A percentile compares a stretch with the other conserved stretches of the same genome.
Conservation (phyloP, 2,797 vertebrate species). For the Chiroxiphia lanceolata region DNA sequence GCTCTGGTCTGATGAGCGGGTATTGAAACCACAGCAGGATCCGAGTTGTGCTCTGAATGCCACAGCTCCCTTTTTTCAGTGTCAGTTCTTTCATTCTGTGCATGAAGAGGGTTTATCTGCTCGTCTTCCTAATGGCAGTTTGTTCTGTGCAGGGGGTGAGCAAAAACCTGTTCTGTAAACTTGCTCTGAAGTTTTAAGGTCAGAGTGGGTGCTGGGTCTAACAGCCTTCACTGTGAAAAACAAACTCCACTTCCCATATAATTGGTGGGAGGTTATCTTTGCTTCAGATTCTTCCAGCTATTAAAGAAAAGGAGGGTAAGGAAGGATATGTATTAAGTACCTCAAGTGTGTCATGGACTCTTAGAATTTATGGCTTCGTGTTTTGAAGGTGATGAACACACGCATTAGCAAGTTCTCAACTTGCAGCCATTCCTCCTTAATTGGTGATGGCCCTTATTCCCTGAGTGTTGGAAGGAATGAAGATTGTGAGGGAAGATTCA, state of each 20-base stretch:
- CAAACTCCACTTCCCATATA: background rate
- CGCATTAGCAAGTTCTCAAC: background rate
- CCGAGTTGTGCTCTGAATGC: background rate
- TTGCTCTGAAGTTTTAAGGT: background rate
- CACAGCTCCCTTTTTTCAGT: background rate
- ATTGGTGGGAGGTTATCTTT: background rate
- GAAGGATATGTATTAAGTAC: background rate
- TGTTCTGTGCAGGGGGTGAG: background rate
- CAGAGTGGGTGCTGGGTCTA: background rate
- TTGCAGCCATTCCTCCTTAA: slow-evolving; percentile 3
- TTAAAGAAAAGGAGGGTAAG: background rate
- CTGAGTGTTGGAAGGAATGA: background rate
- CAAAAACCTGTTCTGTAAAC: background rate
- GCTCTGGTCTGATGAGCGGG: background rate
- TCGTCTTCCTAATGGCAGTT: background rate
- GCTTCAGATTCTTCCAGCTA: background rate
- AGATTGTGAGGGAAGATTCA: background rate
- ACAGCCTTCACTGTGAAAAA: background rate
- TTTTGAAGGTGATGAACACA: background rate
- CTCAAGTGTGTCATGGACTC: background rate
- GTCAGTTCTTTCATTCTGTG: background rate
- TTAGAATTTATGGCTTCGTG: background rate
- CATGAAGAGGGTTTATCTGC: background rate
- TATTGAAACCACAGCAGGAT: background rate
- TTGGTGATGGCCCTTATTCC: background rate